Base-by-base conservation (phyloP, 1,140 invertebrate genomes). In the Atta cephalotes region DNA sequence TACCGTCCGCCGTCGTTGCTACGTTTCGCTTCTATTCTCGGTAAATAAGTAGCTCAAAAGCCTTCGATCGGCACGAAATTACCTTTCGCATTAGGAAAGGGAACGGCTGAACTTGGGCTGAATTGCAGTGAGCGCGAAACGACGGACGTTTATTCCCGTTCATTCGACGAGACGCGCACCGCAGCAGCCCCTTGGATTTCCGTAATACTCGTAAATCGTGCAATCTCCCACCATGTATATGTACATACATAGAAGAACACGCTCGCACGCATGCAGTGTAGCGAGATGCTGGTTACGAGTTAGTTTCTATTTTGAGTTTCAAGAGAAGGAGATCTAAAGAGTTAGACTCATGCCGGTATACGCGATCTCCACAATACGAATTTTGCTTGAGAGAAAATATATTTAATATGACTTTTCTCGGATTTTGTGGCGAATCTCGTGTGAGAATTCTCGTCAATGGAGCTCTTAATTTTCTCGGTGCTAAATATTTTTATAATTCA, bases 21-120 rank as follows among this genome's bases (percentile, higher is more conserved):
- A 63, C 80, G 80, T 76, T 70, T 84, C 39, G 31, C 65, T 68
- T 70, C 85, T 65, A 86, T 80, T 70, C 77, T 65, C 77, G 56
- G 77, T 86, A 86, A 86, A 86, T 86, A 86, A 86, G 62, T 80
- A 80, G 53, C 56, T 80, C 76, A 70, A 80, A 80, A 81, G 76
- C 76, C 77, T 80, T 86, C 85, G 76, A 86, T 80, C 85, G 53
- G 65, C 85, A 80, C 53, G 62, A 87, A 87, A 87, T 87, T 87
- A 87, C 79, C 62, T 72, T 85, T 84, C 79, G 86, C 80, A 87
- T 87, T 87, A 74, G 86, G 62, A 53, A 51, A 58, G 21, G 51
- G 65, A 78, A 49, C 39, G 70, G 56, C 25, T 68, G 70, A 84
- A 76, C 70, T 84, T 81, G 39, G 66, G 35, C n/a, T 70, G 84